Conservation (phyloP, 2,113 vertebrate species). For the Pelecanus crispus region DNA sequence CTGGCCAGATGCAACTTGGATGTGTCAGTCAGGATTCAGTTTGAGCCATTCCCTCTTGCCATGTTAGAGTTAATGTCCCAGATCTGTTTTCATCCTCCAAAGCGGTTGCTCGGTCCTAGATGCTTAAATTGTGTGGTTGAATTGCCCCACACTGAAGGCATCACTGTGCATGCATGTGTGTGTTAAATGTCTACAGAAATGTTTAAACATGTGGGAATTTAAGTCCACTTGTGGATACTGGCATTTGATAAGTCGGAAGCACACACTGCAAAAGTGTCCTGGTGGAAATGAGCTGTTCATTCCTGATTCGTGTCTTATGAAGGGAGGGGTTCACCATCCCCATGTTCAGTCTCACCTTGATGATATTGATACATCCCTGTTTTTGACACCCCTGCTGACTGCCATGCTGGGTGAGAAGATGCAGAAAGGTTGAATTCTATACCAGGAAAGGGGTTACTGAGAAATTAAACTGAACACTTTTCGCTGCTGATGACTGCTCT, state of each 20-base stretch:
- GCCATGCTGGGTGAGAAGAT: not conserved
- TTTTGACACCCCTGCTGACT: not conserved
- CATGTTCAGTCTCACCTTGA: not conserved
- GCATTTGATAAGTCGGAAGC: not conserved
- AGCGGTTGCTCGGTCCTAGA: not conserved
- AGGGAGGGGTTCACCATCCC: not conserved
- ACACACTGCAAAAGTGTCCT: not conserved
- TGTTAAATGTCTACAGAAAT: not conserved
- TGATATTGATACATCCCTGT: rapidly evolving
- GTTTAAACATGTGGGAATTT: not conserved
- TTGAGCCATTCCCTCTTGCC: not conserved
- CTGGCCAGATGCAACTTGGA: not conserved
- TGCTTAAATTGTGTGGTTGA: not conserved
- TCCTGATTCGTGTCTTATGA: not conserved
- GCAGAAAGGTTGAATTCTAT: not conserved
- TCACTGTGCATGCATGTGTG: rapidly evolving
- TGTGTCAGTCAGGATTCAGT: not conserved
- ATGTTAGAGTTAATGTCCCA: not conserved
- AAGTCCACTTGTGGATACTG: not conserved
- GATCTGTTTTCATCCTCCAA: not conserved
- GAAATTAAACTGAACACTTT: not conserved
- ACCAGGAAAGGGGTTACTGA: not conserved
- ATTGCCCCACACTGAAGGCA: not conserved
- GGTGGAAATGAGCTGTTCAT: not conserved
- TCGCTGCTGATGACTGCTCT: too few relatives aligned